These are phyloP conservation scores for Sinopyrophorus schimmeli DNA, from an alignment of 2,888 invertebrate species.

Conservation along the genomic window DNA sequence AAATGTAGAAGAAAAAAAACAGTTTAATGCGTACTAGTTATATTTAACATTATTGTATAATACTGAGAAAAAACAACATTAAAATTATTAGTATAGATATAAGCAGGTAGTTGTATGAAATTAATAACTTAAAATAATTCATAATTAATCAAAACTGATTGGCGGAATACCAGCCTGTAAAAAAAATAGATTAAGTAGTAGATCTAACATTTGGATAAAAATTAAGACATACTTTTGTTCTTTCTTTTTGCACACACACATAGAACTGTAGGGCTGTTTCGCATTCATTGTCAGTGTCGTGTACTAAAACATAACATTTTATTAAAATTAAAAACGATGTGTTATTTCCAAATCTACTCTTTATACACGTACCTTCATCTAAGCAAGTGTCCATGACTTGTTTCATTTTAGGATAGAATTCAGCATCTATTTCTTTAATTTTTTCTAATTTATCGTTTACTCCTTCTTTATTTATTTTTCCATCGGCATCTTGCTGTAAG, in stretches of 20 bases:
- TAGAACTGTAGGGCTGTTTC: slow-evolving; percentile 23
- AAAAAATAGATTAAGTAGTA: neutral
- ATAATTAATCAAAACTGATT: too few species aligned
- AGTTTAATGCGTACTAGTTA: too few species aligned
- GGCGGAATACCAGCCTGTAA: slow-evolving; percentile 5
- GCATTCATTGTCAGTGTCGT: slow-evolving; percentile 23
- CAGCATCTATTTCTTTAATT: slow-evolving; percentile 28
- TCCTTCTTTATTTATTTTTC: slow-evolving; percentile 27
- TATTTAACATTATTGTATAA: too few species aligned
- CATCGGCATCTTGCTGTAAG: slow-evolving; percentile 33
- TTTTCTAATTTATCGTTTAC: slow-evolving; percentile 18
- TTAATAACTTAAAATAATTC: too few species aligned
- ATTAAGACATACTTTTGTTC: slow-evolving; percentile 5
- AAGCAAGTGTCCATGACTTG: slow-evolving; percentile 28
- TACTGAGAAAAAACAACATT: too few species aligned
- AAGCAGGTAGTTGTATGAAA: too few species aligned
- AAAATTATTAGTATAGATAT: too few species aligned
- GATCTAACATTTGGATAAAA: neutral
- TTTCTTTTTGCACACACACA: slow-evolving; percentile 11
- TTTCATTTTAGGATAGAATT: slow-evolving; percentile 28
- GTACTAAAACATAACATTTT: slow-evolving; percentile 9
- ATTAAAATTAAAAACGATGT: neutral
- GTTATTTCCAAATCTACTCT: neutral
- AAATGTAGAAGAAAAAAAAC: too few species aligned
- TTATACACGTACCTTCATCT: slow-evolving; percentile 25